Percentiles rank a stretch among this genome's conserved stretches.
These are phyloP conservation scores for Strix occidentalis DNA, from an alignment of 2,797 vertebrate genomes.

Conservation along the genomic window DNA sequence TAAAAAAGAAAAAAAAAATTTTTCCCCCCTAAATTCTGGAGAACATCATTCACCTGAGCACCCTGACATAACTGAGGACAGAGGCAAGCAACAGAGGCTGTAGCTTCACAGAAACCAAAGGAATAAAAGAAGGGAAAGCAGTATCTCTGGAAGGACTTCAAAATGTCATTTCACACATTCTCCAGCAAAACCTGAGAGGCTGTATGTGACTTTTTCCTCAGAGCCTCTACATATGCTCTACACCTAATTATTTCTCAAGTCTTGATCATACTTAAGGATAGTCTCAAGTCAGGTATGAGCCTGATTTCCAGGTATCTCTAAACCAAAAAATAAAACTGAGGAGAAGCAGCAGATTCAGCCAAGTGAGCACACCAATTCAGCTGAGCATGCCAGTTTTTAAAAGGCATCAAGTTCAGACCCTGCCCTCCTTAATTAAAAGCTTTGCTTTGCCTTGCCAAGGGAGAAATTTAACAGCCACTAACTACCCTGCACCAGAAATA, in stretches of 20 bases:
- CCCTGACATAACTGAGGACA: not conserved
- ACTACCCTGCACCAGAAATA: not conserved
- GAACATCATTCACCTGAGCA: not conserved
- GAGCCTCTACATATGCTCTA: not conserved
- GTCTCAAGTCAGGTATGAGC: not conserved
- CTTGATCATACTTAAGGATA: not conserved
- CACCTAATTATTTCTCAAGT: not conserved
- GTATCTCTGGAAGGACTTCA: not conserved
- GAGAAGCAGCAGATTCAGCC: not conserved
- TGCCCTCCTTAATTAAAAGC: conserved; percentile 58
- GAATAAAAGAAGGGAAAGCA: not conserved
- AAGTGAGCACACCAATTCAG: not conserved
- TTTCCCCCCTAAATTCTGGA: not conserved
- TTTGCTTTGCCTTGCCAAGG: conserved; percentile 46
- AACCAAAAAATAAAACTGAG: not conserved
- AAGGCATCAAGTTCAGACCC: conserved; percentile 2
- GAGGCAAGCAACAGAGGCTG: not conserved
- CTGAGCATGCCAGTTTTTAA: not conserved
- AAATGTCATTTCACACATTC: not conserved
- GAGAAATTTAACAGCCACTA: conserved; percentile 58
- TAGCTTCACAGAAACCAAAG: not conserved
- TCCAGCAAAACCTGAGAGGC: not conserved
- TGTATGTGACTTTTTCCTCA: not conserved
- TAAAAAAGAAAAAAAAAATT: not conserved
- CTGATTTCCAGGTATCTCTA: not conserved